These are phyloP conservation scores for Takifugu bimaculatus DNA, from an alignment of 2,113 vertebrate species.

Conservation along the genomic window DNA sequence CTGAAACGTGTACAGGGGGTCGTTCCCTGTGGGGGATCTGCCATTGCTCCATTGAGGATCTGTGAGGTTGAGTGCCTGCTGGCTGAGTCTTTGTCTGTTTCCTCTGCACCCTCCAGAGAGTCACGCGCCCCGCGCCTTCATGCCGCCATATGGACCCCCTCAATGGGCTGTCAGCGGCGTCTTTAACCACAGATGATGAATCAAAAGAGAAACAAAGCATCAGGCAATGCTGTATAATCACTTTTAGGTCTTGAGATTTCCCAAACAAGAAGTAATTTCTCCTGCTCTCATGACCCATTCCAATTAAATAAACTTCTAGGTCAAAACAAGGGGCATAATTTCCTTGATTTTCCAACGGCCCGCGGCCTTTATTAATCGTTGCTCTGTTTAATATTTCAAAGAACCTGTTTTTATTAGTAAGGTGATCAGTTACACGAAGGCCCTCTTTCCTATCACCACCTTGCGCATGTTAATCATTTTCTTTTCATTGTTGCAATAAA, in stretches of 20 bases:
- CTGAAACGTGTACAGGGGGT: constrained; percentile 56
- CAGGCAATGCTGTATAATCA: constrained; percentile 39
- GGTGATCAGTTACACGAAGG: no score
- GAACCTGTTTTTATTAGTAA: background rate
- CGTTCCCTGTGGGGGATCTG: constrained; percentile 56
- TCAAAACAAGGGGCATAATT: constrained; percentile 1
- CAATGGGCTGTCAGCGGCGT: constrained; percentile 51
- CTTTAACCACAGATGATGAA: constrained; percentile 48
- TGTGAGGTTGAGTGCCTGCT: constrained; percentile 52
- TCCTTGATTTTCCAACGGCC: background rate
- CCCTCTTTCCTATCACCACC: background rate
- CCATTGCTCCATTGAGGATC: constrained; percentile 56
- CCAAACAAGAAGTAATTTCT: constrained; percentile 6
- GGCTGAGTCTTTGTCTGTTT: constrained; percentile 65
- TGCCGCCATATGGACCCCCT: constrained; percentile 64
- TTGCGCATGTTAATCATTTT: background rate
- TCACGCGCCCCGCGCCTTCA: constrained; percentile 46
- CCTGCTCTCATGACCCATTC: background rate
- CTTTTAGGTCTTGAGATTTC: constrained; percentile 17
- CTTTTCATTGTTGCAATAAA: background rate
- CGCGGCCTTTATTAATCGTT: background rate
- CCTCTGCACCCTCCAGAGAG: constrained; percentile 53
- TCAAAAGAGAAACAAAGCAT: constrained; percentile 37
- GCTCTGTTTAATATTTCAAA: background rate
- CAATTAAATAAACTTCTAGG: background rate